phyloP scores from a whole-genome alignment of 1,140 invertebrate species.

The Leptopilina clavipes region DNA sequence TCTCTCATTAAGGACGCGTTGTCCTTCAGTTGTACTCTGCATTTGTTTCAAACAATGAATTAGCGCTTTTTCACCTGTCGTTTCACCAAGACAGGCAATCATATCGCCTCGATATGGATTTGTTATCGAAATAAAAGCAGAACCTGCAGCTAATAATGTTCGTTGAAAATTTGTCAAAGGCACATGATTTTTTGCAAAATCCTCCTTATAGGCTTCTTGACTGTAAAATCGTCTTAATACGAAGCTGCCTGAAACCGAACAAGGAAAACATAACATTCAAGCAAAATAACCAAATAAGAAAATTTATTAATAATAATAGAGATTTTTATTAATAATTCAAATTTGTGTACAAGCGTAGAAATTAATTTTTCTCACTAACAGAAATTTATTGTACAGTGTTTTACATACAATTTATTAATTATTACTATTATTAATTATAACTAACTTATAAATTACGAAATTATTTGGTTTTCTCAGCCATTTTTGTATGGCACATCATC shows the following conservation, averaged over 20 bases:
- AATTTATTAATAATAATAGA: constrained; percentile 36
- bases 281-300: constrained; percentile 24
- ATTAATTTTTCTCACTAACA: constrained; percentile 7
- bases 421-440: not conserved
- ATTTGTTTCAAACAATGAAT: constrained; percentile 81
- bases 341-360: constrained; percentile 34
- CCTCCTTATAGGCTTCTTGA: constrained; percentile 69
- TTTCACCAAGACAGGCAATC: constrained; percentile 95
- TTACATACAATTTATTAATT: not conserved
- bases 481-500: constrained; percentile 48
- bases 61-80: constrained; percentile 85
- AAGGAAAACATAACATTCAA: constrained; percentile 50
- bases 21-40: constrained; percentile 80
- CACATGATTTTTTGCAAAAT: constrained; percentile 81
- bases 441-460: constrained; percentile 39
- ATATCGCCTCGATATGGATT: constrained; percentile 90
- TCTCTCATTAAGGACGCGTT: constrained; percentile 83
- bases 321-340: not conserved
- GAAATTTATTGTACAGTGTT: constrained; percentile 18
- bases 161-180: constrained; percentile 84
- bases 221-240: constrained; percentile 51
- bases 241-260: constrained; percentile 57
- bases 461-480: constrained; percentile 38
- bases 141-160: constrained; percentile 84
- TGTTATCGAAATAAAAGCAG: constrained; percentile 83